A percentile compares a stretch with the other conserved stretches of the same genome.
Evolutionary conservation across 2,888 invertebrate species (phyloP).

Genomic region (Zaprionus lineosus): DNA sequence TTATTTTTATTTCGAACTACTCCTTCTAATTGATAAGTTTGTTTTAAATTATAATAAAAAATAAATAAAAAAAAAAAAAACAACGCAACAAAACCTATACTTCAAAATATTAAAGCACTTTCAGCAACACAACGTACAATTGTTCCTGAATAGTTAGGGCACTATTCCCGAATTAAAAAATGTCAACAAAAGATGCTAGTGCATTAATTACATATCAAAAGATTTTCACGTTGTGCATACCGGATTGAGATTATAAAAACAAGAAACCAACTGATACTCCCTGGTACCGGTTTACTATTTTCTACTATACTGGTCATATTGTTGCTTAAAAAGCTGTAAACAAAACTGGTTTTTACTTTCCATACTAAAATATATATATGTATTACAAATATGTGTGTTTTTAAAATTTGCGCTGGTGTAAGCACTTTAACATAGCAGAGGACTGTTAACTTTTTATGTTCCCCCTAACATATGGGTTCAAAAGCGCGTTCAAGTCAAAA

Average conservation of each 20-base stretch:
- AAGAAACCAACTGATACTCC: constrained; percentile 22
- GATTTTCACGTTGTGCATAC: constrained; percentile 4
- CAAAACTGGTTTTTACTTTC: constrained; percentile 34
- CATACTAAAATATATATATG: background rate
- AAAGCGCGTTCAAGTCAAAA: background rate
- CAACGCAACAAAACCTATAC: too few relatives aligned
- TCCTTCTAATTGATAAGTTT: background rate
- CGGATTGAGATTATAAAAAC: constrained; percentile 9
- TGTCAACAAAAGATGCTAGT: too few relatives aligned
- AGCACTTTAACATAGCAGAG: constrained; percentile 11
- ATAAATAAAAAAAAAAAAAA: background rate
- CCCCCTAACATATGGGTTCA: constrained; percentile 14
- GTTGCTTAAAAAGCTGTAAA: constrained; percentile 17
- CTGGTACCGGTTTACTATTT: constrained; percentile 23
- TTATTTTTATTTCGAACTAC: too few relatives aligned
- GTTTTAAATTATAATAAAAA: background rate
- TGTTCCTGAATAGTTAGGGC: too few relatives aligned
- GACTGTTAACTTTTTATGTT: constrained; percentile 10
- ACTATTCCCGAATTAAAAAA: too few relatives aligned
- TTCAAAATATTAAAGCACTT: too few relatives aligned
- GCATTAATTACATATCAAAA: too few relatives aligned
- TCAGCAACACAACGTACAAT: too few relatives aligned
- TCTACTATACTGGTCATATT: constrained; percentile 16
- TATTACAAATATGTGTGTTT: background rate
- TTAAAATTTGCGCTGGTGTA: too few relatives aligned